Evolutionary conservation across 2,113 vertebrate genomes (phyloP).

Genomic region (Felis catus): F.catus_Fca126_mat1.0 CM031416.1:4736001-4736500

Average conservation of each 20-base stretch:
- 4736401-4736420: neutral
- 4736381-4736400: constrained; percentile 36
- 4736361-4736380: constrained; percentile 20
- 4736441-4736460: neutral
- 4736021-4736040: neutral
- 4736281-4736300: neutral
- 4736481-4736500: constrained; percentile 9
- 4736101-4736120: neutral
- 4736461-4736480: constrained; percentile 47
- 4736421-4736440: accelerated
- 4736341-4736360: neutral
- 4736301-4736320: neutral
- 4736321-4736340: neutral
- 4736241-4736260: neutral
- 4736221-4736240: neutral
- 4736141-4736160: neutral
- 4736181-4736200: neutral
- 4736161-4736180: neutral
- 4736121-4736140: neutral
- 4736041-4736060: neutral
- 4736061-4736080: neutral
- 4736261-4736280: neutral
- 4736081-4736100: neutral
- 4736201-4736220: neutral
- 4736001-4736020: neutral